A percentile compares a stretch with the other conserved stretches of the same genome.
Evolutionary conservation across 2,797 vertebrate genomes (phyloP).

Genomic region (Melanotaenia pygmaea): DNA sequence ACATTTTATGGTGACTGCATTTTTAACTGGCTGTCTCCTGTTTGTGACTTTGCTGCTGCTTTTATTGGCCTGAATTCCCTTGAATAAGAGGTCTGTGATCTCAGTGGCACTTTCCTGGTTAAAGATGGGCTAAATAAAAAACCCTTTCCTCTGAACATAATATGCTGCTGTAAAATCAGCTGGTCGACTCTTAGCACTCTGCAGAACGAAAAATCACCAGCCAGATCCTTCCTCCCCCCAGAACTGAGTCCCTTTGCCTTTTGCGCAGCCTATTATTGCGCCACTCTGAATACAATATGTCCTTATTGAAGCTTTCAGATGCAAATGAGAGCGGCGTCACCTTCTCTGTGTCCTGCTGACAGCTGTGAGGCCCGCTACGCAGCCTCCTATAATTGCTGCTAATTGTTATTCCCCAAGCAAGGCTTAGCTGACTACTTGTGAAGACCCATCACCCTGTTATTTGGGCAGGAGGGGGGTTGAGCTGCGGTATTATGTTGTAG

Average conservation of each 20-base stretch:
- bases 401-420: constrained; percentile 78
- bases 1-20: no score
- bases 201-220: no score
- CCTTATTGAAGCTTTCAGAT: constrained; percentile 79
- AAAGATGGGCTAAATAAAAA: no score
- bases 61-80: no score
- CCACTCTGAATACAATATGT: constrained; percentile 71
- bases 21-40: no score
- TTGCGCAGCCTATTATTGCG: constrained; percentile 68
- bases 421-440: constrained; percentile 53
- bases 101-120: no score
- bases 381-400: constrained; percentile 74
- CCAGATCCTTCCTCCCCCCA: constrained; percentile 26
- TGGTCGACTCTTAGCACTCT: no score
- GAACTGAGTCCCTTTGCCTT: constrained; percentile 63
- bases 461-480: constrained; percentile 30
- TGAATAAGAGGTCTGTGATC: no score
- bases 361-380: constrained; percentile 71
- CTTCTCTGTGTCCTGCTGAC: constrained; percentile 70
- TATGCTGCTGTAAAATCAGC: no score
- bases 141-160: no score
- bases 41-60: no score
- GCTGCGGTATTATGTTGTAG: neutral
- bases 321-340: constrained; percentile 73
- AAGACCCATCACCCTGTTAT: constrained; percentile 50